Evolutionary conservation across 1,140 invertebrate species (phyloP).

Genomic region (Centruroides vittatus): DNA sequence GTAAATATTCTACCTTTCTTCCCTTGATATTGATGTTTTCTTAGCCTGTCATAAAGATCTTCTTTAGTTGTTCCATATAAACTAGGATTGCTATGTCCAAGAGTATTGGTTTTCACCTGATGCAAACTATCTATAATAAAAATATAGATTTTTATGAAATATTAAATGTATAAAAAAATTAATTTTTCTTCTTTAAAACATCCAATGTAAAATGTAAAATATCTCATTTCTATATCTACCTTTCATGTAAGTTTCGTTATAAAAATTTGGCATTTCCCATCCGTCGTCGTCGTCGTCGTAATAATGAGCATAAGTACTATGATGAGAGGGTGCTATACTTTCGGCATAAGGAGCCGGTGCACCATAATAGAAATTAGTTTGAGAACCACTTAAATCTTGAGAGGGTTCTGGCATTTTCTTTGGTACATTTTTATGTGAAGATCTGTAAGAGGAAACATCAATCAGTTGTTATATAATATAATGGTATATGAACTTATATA

Average conservation of each 20-base stretch:
- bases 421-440: slow-evolving; percentile 11
- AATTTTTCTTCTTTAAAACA: no score
- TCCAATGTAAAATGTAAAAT: no score
- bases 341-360: slow-evolving; percentile 83
- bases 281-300: slow-evolving; percentile 90
- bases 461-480: no score
- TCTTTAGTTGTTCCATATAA: slow-evolving; percentile 83
- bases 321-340: slow-evolving; percentile 84
- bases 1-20: slow-evolving; percentile 55
- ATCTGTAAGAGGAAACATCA: neutral
- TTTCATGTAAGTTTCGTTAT: slow-evolving; percentile 94
- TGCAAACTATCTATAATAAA: slow-evolving; percentile 10
- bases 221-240: slow-evolving; percentile 26
- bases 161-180: no score
- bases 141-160: no score
- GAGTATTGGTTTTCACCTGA: slow-evolving; percentile 13
- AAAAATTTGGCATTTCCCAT: slow-evolving; percentile 95
- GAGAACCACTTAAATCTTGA: slow-evolving; percentile 36
- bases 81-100: slow-evolving; percentile 57
- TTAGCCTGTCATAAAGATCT: slow-evolving; percentile 86
- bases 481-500: no score
- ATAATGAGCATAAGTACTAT: slow-evolving; percentile 88
- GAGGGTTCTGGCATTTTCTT: slow-evolving; percentile 18
- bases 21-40: slow-evolving; percentile 86
- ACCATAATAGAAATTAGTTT: slow-evolving; percentile 92